These are phyloP conservation scores for Characodon lateralis DNA, from an alignment of 2,797 vertebrate genomes.

Conservation along the genomic window DNA sequence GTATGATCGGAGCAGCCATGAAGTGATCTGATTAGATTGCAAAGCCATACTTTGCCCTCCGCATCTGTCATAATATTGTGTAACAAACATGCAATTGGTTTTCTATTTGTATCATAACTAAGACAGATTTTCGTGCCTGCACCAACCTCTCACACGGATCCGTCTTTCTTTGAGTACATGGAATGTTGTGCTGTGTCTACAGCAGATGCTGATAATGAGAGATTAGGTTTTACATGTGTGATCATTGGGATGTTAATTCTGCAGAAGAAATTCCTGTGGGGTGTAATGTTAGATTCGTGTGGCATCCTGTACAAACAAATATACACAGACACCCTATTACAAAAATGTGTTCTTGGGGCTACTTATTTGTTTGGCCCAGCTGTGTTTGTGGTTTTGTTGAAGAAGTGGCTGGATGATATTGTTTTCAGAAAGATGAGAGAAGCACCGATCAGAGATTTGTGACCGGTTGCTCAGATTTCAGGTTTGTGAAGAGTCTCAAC, in stretches of 20 bases:
- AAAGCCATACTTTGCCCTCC: constrained; percentile 42
- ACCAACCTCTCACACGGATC: constrained; percentile 52
- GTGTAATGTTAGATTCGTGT: constrained; percentile 52
- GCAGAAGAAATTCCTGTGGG: constrained; percentile 57
- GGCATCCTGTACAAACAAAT: not conserved
- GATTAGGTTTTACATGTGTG: constrained; percentile 74
- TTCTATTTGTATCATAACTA: constrained; percentile 75
- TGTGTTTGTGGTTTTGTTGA: constrained; percentile 45
- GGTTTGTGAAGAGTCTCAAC: not conserved
- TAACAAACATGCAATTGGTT: constrained; percentile 74
- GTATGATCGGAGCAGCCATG: constrained; percentile 20
- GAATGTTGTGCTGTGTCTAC: constrained; percentile 47
- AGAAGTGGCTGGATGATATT: constrained; percentile 21
- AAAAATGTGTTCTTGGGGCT: constrained; percentile 22
- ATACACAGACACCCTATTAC: not conserved
- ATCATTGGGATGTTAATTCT: constrained; percentile 74
- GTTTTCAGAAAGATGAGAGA: constrained; percentile 38
- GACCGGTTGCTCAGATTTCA: not conserved
- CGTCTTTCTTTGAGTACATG: constrained; percentile 69
- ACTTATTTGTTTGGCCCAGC: constrained; percentile 46
- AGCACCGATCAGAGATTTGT: not conserved
- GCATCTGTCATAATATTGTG: constrained; percentile 74
- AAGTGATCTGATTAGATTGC: constrained; percentile 71
- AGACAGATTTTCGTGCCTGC: constrained; percentile 75
- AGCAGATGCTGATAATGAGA: constrained; percentile 61